A percentile compares a stretch with the other conserved stretches of the same genome.
Evolutionary conservation across 1,140 invertebrate genomes (phyloP).

Genomic region (Dufourea novaeangliae): DNA sequence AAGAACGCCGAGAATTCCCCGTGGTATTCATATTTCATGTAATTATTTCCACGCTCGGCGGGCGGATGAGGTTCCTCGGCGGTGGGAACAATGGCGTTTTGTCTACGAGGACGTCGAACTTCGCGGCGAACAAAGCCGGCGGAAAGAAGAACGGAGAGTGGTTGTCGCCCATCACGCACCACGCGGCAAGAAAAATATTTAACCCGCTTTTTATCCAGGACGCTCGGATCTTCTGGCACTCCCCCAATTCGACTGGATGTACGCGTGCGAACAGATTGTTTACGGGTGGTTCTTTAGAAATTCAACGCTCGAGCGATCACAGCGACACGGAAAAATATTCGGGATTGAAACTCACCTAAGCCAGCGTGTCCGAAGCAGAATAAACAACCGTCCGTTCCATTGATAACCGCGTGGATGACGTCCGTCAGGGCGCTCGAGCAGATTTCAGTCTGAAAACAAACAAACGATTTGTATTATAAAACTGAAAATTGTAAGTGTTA

Average conservation of each 20-base stretch:
- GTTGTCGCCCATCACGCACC: not conserved
- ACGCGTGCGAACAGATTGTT: not conserved
- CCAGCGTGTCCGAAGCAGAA: conserved; percentile 96
- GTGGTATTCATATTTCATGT: conserved; percentile 39
- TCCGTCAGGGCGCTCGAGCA: conserved; percentile 94
- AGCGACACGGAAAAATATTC: not conserved
- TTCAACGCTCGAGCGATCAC: not conserved
- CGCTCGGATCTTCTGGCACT: not conserved
- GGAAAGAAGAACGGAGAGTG: not conserved
- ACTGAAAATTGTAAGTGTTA: too few relatives aligned
- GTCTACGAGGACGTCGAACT: conserved; percentile 27
- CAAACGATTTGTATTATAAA: too few relatives aligned
- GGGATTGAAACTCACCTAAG: conserved; percentile 87
- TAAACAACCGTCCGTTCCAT: conserved; percentile 95
- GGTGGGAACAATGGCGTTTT: conserved; percentile 31
- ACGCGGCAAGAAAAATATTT: conserved; percentile 14
- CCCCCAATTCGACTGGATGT: not conserved
- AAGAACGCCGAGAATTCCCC: conserved; percentile 1
- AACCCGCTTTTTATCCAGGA: not conserved
- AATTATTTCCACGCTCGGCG: conserved; percentile 43
- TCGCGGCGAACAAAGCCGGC: conserved; percentile 31
- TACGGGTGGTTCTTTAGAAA: not conserved
- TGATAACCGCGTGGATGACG: conserved; percentile 96
- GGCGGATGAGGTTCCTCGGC: conserved; percentile 1
- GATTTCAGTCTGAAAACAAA: conserved; percentile 90